A percentile compares a stretch with the other conserved stretches of the same genome.
Evolutionary conservation across 2,113 vertebrate species (phyloP).

Genomic region (Climacteris rufus): DNA sequence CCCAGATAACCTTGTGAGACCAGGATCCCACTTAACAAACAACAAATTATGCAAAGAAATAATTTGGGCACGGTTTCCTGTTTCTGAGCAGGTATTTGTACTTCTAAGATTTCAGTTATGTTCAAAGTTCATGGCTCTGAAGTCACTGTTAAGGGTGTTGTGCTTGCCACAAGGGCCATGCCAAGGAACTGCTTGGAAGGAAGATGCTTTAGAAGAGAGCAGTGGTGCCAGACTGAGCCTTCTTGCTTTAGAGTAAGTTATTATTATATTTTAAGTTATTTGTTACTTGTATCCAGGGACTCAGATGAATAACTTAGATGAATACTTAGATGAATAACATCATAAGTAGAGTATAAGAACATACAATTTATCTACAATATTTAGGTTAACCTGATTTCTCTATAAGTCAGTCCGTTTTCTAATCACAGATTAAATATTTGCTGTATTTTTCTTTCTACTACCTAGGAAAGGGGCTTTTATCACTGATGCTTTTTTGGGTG

Average conservation of each 20-base stretch:
- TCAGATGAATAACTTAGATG: too few relatives aligned
- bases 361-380: neutral
- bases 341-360: neutral
- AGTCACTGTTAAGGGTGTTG: neutral
- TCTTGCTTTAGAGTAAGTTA: neutral
- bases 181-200: neutral
- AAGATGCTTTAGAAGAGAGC: neutral
- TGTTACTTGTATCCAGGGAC: neutral
- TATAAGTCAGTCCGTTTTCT: neutral
- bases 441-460: neutral
- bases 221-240: neutral
- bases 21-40: neutral
- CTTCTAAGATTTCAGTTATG: neutral
- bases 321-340: neutral
- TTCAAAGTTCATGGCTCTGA: neutral
- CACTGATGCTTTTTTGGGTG: neutral
- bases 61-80: neutral
- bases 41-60: neutral
- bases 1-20: neutral
- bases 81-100: neutral
- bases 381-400: neutral
- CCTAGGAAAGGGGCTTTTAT: neutral
- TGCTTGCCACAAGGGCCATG: neutral
- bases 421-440: neutral
- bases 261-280: too few relatives aligned